A percentile compares a stretch with the other conserved stretches of the same genome.
Evolutionary conservation across 2,797 vertebrate genomes (phyloP).

Genomic region (Oceanodroma leucorhoa): DNA sequence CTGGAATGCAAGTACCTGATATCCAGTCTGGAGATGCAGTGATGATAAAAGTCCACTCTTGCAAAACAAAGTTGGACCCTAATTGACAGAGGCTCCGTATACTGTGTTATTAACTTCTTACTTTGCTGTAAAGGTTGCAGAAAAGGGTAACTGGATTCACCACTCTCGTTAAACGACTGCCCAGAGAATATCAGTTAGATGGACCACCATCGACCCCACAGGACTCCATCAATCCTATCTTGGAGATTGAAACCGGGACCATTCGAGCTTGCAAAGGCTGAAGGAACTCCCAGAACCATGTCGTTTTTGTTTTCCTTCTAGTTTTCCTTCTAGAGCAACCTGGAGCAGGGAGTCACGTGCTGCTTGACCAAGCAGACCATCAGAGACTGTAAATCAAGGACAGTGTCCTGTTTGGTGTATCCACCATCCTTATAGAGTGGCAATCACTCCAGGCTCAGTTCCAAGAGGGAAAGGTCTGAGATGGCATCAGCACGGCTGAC

Average conservation of each 20-base stretch:
- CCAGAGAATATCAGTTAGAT: not conserved
- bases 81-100: not conserved
- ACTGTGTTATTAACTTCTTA: not conserved
- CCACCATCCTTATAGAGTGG: not conserved
- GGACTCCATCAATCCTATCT: not conserved
- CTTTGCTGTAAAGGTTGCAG: not conserved
- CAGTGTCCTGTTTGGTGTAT: no score
- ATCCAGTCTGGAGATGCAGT: not conserved
- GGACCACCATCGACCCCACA: fast-evolving
- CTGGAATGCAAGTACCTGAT: not conserved
- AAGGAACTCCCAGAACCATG: not conserved
- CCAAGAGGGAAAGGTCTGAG: not conserved
- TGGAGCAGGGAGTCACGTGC: no score
- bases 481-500: not conserved
- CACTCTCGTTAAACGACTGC: not conserved
- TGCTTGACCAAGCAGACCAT: not conserved
- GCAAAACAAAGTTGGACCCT: not conserved
- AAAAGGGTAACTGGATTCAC: not conserved
- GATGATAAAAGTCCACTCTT: not conserved
- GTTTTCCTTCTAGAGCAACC: not conserved
- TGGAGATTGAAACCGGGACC: not conserved
- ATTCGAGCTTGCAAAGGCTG: not conserved
- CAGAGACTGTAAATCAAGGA: not conserved
- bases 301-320: not conserved
- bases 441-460: not conserved